Evolutionary conservation across 2,888 invertebrate genomes (phyloP), one percentile per base, ranked within the genome.

Genomic region (Taenaris catops): DNA sequence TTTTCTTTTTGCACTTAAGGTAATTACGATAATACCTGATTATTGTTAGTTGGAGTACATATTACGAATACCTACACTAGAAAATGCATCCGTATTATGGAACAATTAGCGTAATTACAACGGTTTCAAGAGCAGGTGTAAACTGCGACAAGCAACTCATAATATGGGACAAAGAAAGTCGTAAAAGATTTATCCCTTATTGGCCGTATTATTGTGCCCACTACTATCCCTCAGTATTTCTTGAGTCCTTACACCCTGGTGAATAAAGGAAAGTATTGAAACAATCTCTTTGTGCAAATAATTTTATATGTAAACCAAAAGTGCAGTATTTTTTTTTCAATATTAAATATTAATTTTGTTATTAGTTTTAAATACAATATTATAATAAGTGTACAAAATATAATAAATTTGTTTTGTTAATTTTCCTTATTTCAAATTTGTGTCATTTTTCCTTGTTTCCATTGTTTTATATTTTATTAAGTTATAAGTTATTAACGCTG

Each of bases 121-220:
- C 79, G 68, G 78, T 79, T 79, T 68, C 55, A 65, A 58, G 55
- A 63, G 81, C 84, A 84, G 84, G 84, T 84, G 84, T 67, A 72
- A 62, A 60, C 58, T 60, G 59, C 63, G 62, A 65, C 61, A 55
- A n/a, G 55, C 62, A 47, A 68, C 63, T 78, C 72, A 78, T 79
- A 78, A 81, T 81, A n/a, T n/a, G 65, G 65, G 0, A 53, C 47
- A 1, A 60, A 53, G 20, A 55, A 55, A 23, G 70, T 69, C 4
- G 58, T 73, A 2, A 45, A 53, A 7, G 42, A 63, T 20, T 48
- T 55, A 19, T 41, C 56, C 16, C 37, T 43, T 14, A 38, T 53
- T 2, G 53, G 43, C 4, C 42, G 45, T 24, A 24, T 61, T 3
- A 61, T 73, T 16, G 54, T 64, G 5, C 68, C 71, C 1, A 50